Base-by-base conservation (phyloP, 2,888 invertebrate species). In the Parnassius smintheus region DNA sequence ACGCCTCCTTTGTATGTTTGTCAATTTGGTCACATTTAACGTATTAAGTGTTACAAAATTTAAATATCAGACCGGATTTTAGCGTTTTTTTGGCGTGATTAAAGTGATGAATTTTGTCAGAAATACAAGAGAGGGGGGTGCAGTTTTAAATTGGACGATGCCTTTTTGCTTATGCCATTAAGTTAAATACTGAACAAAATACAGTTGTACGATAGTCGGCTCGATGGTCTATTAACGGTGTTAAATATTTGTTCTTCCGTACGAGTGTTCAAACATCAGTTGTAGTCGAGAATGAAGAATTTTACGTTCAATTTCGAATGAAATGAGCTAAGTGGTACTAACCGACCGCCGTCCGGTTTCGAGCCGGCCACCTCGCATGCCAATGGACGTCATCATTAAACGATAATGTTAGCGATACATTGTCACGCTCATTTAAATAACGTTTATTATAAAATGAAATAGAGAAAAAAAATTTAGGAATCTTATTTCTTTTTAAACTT, bases 261-360 rank as follows among this genome's bases (percentile, higher is more conserved):
- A 61, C 58, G 54, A 48, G 42, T 46, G 58, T 59, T 45, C 48
- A 55, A 63, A 63, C 51, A 63, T 7, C 25, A n/a, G 35, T 54
- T n/a, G 13, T 54, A 25, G 49, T 8, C 25, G 1, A 50, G 54
- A 55, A 62, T 62, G 54, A 59, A 59, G 55, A 54, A 45, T 59
- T 63, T 54, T 50, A 59, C 57, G 44, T 58, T 54, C 45, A 58
- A 62, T 58, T 62, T 62, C 35, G 49, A 50, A 44, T 50, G 58
- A 49, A 62, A 58, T 44, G 49, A 58, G 53, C 54, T 62, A 58
- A 58, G 59, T 59, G 59, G 49, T 49, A 18, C 53, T 62, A 62
- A 62, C 53, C 35, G 57, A 8, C 57, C n/a, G 25, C 53, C 42
- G 53, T 58, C 58, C 54, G 62, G 62, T 59, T 59, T 13, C n/a